Evolutionary conservation across 2,113 vertebrate genomes (phyloP), one percentile per base, ranked within the genome.

Genomic region (Urocynchramus pylzowi): DNA sequence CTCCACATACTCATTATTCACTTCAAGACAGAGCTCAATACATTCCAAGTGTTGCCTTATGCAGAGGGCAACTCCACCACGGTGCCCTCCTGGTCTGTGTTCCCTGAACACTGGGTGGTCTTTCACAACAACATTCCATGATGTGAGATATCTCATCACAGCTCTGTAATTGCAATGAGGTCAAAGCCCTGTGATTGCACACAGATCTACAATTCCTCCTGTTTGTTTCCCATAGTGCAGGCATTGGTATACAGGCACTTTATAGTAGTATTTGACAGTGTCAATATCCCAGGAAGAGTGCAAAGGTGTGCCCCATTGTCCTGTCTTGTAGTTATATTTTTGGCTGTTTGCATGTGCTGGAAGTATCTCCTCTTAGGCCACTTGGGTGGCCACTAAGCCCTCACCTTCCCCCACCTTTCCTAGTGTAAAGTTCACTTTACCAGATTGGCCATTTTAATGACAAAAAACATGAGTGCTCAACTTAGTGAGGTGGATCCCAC

Each of bases 81-180:
- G 1, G 27, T 23, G 9, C 16, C 33, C 42, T 60, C 33, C 45
- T 60, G 27, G 9, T 37, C 21, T 60, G 22, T 52, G 22, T 52
- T 60, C 33, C 53, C 9, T 68, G 65, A 76, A 37, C 35, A 44
- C 21, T 10, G 13, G 14, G 53, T 47, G 13, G 21, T 27, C 33
- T 17, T 60, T 68, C 33, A 33, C 1, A 4, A 15, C 37, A 52
- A 21, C 1, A 2, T 12, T 44, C 73, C 28, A 16, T 31, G 37
- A 33, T 3, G 22, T 15, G 45, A 60, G 9, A 37, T 33, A 22
- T 52, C 53, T 68, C 44, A 44, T 6, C 17, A 22, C 1, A 0
- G 12, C 77, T 59, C 33, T 59, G 44, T 19, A 37, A 52, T 12
- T 17, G 11, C 9, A 50, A 7, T 17, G 35, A 49, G 13, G 17